These are phyloP conservation scores for Dolichotis patagonum DNA, from an alignment of 2,113 vertebrate genomes.

Conservation along the genomic window DNA sequence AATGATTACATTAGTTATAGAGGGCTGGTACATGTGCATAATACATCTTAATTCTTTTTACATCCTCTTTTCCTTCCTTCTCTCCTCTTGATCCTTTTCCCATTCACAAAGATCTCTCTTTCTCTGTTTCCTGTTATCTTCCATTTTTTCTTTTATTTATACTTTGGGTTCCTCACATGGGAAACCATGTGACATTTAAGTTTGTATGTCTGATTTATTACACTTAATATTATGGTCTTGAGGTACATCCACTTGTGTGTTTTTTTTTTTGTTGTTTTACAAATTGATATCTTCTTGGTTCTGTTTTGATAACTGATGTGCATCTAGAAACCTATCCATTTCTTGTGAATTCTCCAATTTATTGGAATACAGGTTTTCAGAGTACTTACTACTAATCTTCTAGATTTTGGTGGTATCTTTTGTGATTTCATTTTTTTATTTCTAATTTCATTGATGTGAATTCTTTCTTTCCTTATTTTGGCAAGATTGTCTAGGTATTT, in stretches of 20 bases:
- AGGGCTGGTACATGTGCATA: not conserved
- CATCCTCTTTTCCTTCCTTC: not conserved
- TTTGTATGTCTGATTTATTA: not conserved
- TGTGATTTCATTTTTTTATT: not conserved
- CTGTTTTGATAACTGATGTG: not conserved
- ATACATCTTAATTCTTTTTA: not conserved
- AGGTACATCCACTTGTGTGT: not conserved
- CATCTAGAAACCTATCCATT: not conserved
- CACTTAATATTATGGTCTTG: not conserved
- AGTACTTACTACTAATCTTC: not conserved
- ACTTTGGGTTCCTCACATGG: not conserved
- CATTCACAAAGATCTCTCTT: not conserved
- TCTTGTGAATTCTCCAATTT: not conserved
- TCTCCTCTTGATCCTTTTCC: not conserved
- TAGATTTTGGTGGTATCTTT: not conserved
- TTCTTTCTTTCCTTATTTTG: not conserved
- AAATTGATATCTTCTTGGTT: not conserved
- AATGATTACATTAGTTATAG: not conserved
- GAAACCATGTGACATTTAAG: too few species aligned
- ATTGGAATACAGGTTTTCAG: not conserved
- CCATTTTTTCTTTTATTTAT: not conserved
- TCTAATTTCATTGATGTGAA: not conserved
- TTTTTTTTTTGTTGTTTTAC: not conserved
- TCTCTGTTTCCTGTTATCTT: not conserved
- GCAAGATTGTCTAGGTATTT: not conserved